Evolutionary conservation across 2,113 vertebrate species (phyloP), one percentile per base, ranked within the genome.

Genomic region (Heliornis fulica): DNA sequence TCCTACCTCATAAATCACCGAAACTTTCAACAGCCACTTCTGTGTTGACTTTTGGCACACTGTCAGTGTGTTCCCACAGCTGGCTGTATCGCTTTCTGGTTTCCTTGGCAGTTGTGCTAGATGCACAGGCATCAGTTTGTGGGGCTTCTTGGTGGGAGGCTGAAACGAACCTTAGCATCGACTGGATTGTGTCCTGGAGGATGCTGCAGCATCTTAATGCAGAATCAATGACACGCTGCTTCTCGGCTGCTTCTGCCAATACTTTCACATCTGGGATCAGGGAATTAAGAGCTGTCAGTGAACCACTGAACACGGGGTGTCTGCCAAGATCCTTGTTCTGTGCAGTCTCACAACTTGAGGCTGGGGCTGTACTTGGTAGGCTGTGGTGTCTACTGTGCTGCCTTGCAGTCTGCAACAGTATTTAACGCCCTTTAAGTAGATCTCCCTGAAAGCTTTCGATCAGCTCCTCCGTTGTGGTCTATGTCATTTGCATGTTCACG

Each of bases 401-500:
- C n/a, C 46, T 59, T 75, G 72, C 11, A 20, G 9, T 29, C 63
- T 84, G 48, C 25, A 84, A n/a, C 10, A 13, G 40, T 25, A 17
- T 65, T 71, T 81, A 60, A 50, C 0, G 2, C n/a, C 68, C 45
- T 65, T 41, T 60, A 69, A 66, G 60, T 43, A 34, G 54, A 54
- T 22, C 45, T 50, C 32, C 32, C 21, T 36, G 45, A 50, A 66
- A 76, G 74, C 71, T 54, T 74, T 83, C 38, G 38, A n/a, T 71
- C 66, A 48, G 31, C 41, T 84, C 63, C 66, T 90, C 13, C 65
- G 54, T 50, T 76, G 57, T 71, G 36, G 5, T 66, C 32, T 40
- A 28, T 29, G 43, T 61, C 3, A 1, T 43, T 59, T 20, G 3
- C 2, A 1, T 38, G 29, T 41, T 65, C 22, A 10, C 0, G 1